A percentile compares a stretch with the other conserved stretches of the same genome.
Evolutionary conservation across 2,888 invertebrate species (phyloP).

Genomic region (Ditula angustiorana): DNA sequence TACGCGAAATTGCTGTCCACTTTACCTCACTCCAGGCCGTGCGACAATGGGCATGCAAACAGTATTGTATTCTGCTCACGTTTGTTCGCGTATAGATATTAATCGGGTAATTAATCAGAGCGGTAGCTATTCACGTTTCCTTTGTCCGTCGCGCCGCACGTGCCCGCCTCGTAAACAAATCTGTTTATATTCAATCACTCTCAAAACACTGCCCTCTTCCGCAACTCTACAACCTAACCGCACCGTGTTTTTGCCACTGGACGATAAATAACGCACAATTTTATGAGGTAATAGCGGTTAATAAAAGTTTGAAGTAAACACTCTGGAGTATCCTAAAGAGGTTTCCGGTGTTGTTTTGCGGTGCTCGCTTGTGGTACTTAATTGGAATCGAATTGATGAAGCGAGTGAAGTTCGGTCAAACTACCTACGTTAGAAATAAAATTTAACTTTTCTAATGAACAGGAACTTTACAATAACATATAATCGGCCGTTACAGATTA

Average conservation of each 20-base stretch:
- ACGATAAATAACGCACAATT: conserved; percentile 24
- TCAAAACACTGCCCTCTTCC: conserved; percentile 15
- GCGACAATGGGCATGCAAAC: background rate
- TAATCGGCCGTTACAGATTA: too few relatives aligned
- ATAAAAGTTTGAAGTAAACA: conserved; percentile 28
- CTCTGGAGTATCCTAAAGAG: conserved; percentile 12
- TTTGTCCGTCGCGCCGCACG: conserved; percentile 30
- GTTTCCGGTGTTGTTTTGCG: conserved; percentile 28
- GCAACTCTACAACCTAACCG: background rate
- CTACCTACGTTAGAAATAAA: too few relatives aligned
- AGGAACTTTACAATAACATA: too few relatives aligned
- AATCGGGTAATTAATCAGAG: conserved; percentile 21
- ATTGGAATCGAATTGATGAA: background rate
- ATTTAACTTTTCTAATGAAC: too few relatives aligned
- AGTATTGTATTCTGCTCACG: conserved; percentile 16
- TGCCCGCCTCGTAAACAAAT: conserved; percentile 33
- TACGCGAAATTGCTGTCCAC: conserved; percentile 6
- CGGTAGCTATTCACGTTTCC: conserved; percentile 23
- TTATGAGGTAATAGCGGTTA: conserved; percentile 27
- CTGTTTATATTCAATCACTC: conserved; percentile 36
- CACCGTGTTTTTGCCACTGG: conserved; percentile 30
- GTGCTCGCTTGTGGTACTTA: background rate
- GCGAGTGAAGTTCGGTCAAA: too few relatives aligned
- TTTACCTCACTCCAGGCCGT: background rate
- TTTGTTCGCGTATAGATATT: conserved; percentile 22